A percentile compares a stretch with the other conserved stretches of the same genome.
Conservation (phyloP, 2,797 vertebrate genomes). For the Clamator glandarius region DNA sequence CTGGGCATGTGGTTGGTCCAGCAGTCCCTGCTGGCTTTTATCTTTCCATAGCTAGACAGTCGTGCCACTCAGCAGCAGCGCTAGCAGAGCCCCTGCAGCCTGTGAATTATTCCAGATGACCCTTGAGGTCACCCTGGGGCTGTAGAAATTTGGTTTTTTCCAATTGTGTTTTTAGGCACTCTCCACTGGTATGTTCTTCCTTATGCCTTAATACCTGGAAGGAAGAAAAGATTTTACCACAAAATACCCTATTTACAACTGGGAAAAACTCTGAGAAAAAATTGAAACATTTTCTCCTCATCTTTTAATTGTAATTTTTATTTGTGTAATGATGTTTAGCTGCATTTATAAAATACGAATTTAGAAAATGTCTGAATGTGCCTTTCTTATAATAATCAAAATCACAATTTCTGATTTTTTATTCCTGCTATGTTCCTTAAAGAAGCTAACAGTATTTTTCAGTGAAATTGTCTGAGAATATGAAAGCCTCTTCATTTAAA, state of each 20-base stretch:
- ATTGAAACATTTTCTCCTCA: background rate
- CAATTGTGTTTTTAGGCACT: background rate
- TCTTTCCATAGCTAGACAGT: background rate
- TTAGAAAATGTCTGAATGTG: background rate
- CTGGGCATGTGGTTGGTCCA: background rate
- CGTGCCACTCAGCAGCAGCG: background rate
- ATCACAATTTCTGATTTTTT: background rate
- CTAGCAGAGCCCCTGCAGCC: background rate
- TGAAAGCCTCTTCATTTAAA: constrained; percentile 98
- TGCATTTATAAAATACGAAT: background rate
- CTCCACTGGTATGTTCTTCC: background rate
- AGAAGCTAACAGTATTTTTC: constrained; percentile 91
- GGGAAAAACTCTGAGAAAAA: background rate
- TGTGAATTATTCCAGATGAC: background rate
- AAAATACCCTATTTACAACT: background rate
- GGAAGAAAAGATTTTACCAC: background rate
- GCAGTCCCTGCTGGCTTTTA: background rate
- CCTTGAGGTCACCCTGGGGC: background rate
- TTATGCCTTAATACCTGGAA: background rate
- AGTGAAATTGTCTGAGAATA: constrained; percentile 96
- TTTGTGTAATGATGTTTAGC: background rate
- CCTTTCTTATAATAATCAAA: background rate
- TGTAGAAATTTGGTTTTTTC: background rate
- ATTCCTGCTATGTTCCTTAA: constrained; percentile 72
- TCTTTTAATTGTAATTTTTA: background rate